A percentile compares a stretch with the other conserved stretches of the same genome.
Conservation (phyloP, 2,888 invertebrate species). For the Pollenia griseotomentosa region DNA sequence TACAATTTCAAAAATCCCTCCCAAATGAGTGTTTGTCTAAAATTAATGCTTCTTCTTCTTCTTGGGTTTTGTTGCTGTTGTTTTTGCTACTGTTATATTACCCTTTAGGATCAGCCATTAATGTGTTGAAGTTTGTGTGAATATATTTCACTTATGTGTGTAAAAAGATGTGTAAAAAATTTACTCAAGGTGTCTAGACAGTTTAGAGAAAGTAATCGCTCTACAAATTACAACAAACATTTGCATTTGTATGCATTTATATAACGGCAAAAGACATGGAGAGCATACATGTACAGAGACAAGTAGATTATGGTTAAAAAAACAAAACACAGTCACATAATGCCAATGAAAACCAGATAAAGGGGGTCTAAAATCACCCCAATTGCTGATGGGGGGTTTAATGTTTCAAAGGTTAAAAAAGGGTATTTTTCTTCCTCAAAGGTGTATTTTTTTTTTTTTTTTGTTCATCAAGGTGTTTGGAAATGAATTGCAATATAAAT, state of each 20-base stretch:
- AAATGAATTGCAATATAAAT: neutral
- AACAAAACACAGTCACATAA: constrained; percentile 42
- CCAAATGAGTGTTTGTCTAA: constrained; percentile 17
- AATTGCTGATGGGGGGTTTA: neutral
- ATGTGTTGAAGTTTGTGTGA: neutral
- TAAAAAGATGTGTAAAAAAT: constrained; percentile 35
- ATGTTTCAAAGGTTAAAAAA: neutral
- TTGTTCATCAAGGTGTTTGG: constrained; percentile 8
- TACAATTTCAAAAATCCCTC: constrained; percentile 64
- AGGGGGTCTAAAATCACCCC: neutral
- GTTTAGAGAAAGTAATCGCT: constrained; percentile 71
- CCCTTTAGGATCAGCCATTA: constrained; percentile 37
- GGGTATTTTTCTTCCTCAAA: neutral
- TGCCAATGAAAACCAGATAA: neutral
- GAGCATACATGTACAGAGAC: constrained; percentile 41
- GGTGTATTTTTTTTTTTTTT: neutral
- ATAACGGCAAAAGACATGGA: constrained; percentile 41
- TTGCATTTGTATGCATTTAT: neutral
- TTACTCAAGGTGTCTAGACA: constrained; percentile 73
- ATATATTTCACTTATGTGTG: constrained; percentile 7
- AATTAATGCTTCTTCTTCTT: neutral
- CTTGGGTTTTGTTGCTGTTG: neutral
- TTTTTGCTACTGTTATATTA: neutral
- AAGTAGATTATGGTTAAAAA: constrained; percentile 70
- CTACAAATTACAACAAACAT: neutral